Conservation (phyloP, 1,140 invertebrate genomes). For the Holcopasites calliopsidis region DNA sequence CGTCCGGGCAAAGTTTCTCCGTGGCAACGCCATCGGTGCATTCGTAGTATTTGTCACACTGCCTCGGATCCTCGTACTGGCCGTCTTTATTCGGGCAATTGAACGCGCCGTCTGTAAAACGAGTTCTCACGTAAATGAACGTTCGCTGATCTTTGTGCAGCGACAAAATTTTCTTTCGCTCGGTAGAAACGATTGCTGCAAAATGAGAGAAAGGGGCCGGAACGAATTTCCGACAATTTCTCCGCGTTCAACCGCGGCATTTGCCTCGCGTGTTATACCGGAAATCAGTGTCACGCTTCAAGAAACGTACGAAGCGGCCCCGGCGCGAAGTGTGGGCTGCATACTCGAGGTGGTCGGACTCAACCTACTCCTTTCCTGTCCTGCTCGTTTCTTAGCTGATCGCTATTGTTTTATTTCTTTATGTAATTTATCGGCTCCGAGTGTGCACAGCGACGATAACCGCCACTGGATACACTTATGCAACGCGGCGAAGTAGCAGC, state of each 20-base stretch:
- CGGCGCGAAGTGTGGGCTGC: background rate
- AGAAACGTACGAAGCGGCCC: slow-evolving; percentile 23
- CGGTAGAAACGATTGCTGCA: background rate
- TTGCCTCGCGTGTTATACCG: slow-evolving; percentile 6
- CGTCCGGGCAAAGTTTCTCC: slow-evolving; percentile 91
- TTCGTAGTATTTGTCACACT: slow-evolving; percentile 93
- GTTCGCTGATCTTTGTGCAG: background rate
- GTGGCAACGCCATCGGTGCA: slow-evolving; percentile 87
- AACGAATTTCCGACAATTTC: slow-evolving; percentile 36
- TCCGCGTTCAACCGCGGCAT: slow-evolving; percentile 16
- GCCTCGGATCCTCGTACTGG: slow-evolving; percentile 87
- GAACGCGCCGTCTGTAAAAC: slow-evolving; percentile 83
- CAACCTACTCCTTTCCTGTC: slow-evolving; percentile 3
- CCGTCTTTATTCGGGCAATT: slow-evolving; percentile 88
- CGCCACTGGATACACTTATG: slow-evolving; percentile 60
- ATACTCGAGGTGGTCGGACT: slow-evolving; percentile 32
- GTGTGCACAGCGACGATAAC: slow-evolving; percentile 38
- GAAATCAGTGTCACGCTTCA: slow-evolving; percentile 33
- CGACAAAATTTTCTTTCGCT: background rate
- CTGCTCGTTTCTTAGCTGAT: slow-evolving; percentile 16
- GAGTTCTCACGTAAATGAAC: slow-evolving; percentile 2
- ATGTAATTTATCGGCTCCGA: slow-evolving; percentile 55
- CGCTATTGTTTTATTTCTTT: slow-evolving; percentile 61
- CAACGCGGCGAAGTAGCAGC: slow-evolving; percentile 62
- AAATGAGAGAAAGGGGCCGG: background rate